Evolutionary conservation across 2,797 vertebrate genomes (phyloP), one percentile per base, ranked within the genome.

Genomic region (Schizopygopsis malacanthus): DNA sequence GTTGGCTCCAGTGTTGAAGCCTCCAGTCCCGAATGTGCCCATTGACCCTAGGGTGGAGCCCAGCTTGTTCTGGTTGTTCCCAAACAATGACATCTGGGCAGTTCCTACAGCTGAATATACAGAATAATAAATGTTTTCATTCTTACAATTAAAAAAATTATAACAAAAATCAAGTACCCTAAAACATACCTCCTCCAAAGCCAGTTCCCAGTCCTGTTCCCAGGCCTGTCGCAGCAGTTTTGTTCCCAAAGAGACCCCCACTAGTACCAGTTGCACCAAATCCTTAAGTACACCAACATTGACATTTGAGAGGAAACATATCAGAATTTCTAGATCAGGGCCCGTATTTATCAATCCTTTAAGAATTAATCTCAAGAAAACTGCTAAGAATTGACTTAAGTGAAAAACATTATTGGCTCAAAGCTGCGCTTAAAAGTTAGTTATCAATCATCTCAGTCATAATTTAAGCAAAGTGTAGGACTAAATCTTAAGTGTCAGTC

Each of bases 201-300:
- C 94, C 96, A 5, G 97, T 90, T 75, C 97, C 97, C 28, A 99
- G 95, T 0, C 97, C 97, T 0, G 97, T 92, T 50, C 97, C 98
- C 22, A 99, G 93, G 3, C 96, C 96, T 37, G 97, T 97, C 0
- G 98, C 89, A 0, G 96, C 94, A 1, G 97, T 89, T 77, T 99
- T 99, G 88, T 93, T 98, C 75, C 98, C 97, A 92, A 99, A 99
- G 84, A 99, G 94, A 91, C 96, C 95, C 18, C 92, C 97, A 12
- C 92, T 97, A 20, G 96, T 92, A 0, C 95, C 92, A 92, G 94
- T 96, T 25, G 95, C 91, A 45, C 97, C 96, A 63, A 99, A 99
- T 69, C 97, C 98, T 99, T 75, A 80, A 50, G 85, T 8, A 78
- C 6, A 81, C 4, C 10, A 63, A 71, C 20, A 52, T 37, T 75